Evolutionary conservation across 2,113 vertebrate genomes (phyloP).

Genomic region (Daboia siamensis): DNA sequence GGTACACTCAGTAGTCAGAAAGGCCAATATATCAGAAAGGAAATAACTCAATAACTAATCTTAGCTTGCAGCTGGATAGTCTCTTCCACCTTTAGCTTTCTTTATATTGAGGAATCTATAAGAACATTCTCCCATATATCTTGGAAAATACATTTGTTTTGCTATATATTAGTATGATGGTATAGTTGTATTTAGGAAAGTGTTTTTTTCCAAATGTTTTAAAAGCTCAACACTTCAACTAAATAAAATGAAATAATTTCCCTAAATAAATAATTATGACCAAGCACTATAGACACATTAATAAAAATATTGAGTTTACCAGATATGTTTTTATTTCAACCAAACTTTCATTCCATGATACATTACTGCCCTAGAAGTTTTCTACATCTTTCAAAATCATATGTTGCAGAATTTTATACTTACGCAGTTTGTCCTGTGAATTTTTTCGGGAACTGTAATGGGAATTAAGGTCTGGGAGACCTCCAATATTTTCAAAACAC

Average conservation of each 20-base stretch:
- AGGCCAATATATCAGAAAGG: neutral
- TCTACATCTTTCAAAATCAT: neutral
- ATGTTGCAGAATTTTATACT: conserved; percentile 56
- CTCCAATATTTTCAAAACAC: conserved; percentile 86
- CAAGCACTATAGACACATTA: neutral
- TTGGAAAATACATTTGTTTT: neutral
- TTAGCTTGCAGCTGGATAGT: neutral
- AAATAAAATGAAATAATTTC: neutral
- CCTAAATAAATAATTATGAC: neutral
- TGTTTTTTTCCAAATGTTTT: neutral
- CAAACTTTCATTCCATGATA: neutral
- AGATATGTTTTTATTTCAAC: neutral
- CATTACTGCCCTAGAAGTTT: neutral
- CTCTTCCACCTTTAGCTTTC: neutral
- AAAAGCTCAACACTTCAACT: neutral
- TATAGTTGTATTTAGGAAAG: neutral
- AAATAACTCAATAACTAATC: neutral
- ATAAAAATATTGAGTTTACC: neutral
- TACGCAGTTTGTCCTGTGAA: conserved; percentile 78
- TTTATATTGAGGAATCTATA: neutral
- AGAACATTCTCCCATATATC: neutral
- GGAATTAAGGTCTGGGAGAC: conserved; percentile 85
- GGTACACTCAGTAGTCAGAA: neutral
- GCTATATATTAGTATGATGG: neutral
- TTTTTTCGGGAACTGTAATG: conserved; percentile 81